Evolutionary conservation across 1,140 invertebrate species (phyloP).

Genomic region (Charaxes varanes): DNA sequence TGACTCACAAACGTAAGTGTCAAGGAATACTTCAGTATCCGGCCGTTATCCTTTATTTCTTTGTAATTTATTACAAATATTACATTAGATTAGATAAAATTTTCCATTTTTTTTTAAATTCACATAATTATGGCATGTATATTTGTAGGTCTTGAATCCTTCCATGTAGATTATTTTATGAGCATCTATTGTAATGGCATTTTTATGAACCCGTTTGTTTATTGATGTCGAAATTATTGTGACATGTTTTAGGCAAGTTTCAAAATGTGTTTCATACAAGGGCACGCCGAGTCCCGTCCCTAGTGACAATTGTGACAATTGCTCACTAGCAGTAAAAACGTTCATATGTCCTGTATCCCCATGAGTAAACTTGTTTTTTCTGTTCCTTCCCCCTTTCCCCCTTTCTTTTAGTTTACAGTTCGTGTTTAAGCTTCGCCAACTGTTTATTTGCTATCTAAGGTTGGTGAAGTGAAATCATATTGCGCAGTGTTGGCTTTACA

Average conservation of each 20-base stretch:
- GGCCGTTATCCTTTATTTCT: no score
- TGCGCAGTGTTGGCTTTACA: not conserved
- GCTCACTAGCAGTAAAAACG: slow-evolving; percentile 38
- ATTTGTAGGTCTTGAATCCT: no score
- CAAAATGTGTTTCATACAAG: slow-evolving; percentile 14
- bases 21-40: no score
- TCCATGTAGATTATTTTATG: no score
- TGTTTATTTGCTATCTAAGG: slow-evolving; percentile 19
- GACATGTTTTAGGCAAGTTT: slow-evolving; percentile 6
- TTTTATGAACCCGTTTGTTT: no score
- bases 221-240: slow-evolving; percentile 2
- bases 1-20: no score
- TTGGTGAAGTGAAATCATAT: not conserved
- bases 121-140: no score
- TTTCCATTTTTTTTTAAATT: no score
- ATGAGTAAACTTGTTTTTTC: slow-evolving; percentile 29
- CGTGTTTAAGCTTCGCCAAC: slow-evolving; percentile 29
- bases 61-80: no score
- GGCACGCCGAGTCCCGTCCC: slow-evolving; percentile 22
- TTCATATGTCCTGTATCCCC: slow-evolving; percentile 38
- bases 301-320: slow-evolving; percentile 37
- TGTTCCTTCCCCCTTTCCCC: slow-evolving; percentile 27
- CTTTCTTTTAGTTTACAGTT: slow-evolving; percentile 31
- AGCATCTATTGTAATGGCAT: no score
- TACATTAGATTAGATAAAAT: no score